Evolutionary conservation across 2,797 vertebrate genomes (phyloP).

Genomic region (Chelidonichthys spinosus): DNA sequence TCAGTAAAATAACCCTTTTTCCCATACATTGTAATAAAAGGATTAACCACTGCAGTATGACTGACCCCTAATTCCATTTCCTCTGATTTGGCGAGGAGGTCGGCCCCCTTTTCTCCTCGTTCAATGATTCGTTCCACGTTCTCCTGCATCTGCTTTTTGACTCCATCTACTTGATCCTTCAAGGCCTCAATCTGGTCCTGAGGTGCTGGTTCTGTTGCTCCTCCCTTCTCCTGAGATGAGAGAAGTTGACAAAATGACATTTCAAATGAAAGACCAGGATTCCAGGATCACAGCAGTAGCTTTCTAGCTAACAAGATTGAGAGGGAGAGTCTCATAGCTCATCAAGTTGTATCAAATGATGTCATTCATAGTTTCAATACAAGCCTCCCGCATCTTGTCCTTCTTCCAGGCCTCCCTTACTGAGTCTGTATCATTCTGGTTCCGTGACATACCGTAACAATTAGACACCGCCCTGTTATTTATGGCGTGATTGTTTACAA

Average conservation of each 20-base stretch:
- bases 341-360: too few relatives aligned
- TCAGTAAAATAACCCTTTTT: too few relatives aligned
- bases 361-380: too few relatives aligned
- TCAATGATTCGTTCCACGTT: not conserved
- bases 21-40: not conserved
- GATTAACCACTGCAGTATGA: too few relatives aligned
- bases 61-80: constrained; percentile 2
- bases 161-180: not conserved
- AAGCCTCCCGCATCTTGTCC: not conserved
- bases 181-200: not conserved
- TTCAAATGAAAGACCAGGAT: too few relatives aligned
- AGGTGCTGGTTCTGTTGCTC: not conserved
- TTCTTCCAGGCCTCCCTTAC: not conserved
- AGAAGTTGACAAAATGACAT: not conserved
- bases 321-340: too few relatives aligned
- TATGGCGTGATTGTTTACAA: too few relatives aligned
- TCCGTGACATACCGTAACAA: not conserved
- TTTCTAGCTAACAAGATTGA: too few relatives aligned
- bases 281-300: too few relatives aligned
- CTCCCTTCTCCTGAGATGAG: not conserved
- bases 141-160: not conserved
- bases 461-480: not conserved
- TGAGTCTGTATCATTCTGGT: not conserved
- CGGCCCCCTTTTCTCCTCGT: not conserved
- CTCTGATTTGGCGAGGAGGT: not conserved